Conservation (phyloP, 2,797 vertebrate genomes). For the Halcyon leucocephala region DNA sequence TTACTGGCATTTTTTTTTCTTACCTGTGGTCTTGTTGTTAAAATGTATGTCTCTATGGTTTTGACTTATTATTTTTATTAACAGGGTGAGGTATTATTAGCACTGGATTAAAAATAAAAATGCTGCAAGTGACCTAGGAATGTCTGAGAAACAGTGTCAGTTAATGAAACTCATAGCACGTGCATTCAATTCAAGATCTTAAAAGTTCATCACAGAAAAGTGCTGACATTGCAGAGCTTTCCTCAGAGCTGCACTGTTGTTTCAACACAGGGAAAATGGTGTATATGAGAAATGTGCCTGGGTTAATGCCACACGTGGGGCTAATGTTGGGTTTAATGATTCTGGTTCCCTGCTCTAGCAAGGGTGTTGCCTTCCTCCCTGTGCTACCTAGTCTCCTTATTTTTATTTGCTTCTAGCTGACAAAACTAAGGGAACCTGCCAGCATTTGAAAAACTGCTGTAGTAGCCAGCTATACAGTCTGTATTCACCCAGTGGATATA, state of each 20-base stretch:
- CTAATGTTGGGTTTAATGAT: background rate
- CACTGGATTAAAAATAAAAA: background rate
- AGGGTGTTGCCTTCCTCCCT: background rate
- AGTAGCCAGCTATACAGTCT: background rate
- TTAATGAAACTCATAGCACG: background rate
- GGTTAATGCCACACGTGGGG: background rate
- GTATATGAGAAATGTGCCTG: background rate
- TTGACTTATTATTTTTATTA: background rate
- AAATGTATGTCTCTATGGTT: background rate
- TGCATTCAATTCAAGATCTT: background rate
- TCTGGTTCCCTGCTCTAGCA: background rate
- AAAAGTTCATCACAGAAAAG: background rate
- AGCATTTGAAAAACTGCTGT: background rate
- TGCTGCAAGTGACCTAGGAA: background rate
- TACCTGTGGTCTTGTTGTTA: background rate
- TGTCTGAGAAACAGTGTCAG: background rate
- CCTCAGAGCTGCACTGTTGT: background rate
- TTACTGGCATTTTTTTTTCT: background rate
- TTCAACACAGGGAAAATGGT: background rate
- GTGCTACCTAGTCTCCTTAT: fast-evolving
- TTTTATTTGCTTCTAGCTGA: background rate
- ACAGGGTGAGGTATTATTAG: background rate
- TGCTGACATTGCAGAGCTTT: background rate
- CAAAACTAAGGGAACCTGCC: background rate
- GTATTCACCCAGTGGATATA: background rate